Base-by-base conservation (phyloP, 2,888 invertebrate species). In the Tromatobia lineatoria region DNA sequence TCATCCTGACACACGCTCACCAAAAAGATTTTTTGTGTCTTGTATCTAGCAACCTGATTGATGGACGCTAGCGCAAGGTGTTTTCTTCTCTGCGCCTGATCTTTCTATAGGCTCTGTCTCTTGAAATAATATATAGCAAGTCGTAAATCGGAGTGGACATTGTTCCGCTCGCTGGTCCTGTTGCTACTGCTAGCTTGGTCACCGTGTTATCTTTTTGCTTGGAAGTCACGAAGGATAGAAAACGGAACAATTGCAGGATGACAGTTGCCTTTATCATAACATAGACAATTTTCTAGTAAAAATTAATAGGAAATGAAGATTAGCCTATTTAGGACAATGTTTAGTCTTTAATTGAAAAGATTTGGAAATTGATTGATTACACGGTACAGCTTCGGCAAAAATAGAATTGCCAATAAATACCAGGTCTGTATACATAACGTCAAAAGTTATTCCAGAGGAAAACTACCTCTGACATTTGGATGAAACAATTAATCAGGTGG, bases 61-160 rank as follows among this genome's bases (percentile, higher is more conserved):
- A 87, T 87, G 88, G 86, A 84, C 83, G 81, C 66, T 79, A 77
- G 75, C 78, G 75, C 75, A 79, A 80, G 80, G 76, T 85, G 78
- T 78, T 29, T 86, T 79, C 79, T 73, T 81, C 79, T 75, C 64
- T 59, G 61, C 42, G 18, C 66, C 80, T 67, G 76, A 34, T 77
- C 70, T 57, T 71, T 82, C 80, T 59, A 25, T 34, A 25, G 45
- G 29, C 77, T 57, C 52, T 80, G 59, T 57, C 71, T 54, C 47
- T 50, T 54, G 47, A 47, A 67, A 77, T 67, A 80, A 80, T 80
- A 73, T 80, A 83, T 73, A 73, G 52, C 73, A 29, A 76, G 83
- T 76, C 76, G 83, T 83, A 83, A 83, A 80, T 80, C 71, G 57
- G 67, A 73, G 76, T 38, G 52, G 61, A 80, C 73, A 75, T 76